Evolutionary conservation across 64 coral and sea anemone species (phyloP).

Genomic region (Montipora foliosa): DNA sequence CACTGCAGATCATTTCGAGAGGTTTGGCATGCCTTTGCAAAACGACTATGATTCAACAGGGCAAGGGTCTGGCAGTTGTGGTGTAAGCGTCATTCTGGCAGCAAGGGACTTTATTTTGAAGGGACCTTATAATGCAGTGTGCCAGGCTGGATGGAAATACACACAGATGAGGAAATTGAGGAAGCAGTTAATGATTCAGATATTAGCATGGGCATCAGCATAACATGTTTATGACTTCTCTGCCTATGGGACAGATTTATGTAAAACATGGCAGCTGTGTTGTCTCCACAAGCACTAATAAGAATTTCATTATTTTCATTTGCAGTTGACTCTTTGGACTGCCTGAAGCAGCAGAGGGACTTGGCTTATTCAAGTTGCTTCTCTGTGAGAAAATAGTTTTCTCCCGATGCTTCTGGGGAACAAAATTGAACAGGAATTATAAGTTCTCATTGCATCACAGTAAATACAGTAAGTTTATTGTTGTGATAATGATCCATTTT

Average conservation of each 20-base stretch:
- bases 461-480: no score
- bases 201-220: not conserved
- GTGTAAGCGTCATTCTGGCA: slow-evolving; percentile 31
- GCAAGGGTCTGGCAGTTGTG: slow-evolving; percentile 46
- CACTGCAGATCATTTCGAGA: not conserved
- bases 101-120: not conserved
- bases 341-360: not conserved
- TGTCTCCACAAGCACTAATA: no score
- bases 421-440: no score
- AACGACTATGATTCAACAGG: not conserved
- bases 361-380: not conserved
- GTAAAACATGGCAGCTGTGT: no score
- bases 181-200: not conserved
- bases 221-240: no score
- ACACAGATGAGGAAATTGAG: not conserved
- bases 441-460: no score
- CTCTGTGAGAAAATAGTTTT: not conserved
- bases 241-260: no score
- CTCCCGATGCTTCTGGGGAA: not conserved
- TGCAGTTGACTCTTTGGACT: not conserved
- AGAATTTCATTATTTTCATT: not conserved
- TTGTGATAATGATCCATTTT: no score
- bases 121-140: not conserved
- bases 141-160: not conserved
- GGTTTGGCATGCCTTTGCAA: slow-evolving; percentile 51